phyloP scores from a whole-genome alignment of 1,140 invertebrate genomes.

The Drosophila santomea region DNA sequence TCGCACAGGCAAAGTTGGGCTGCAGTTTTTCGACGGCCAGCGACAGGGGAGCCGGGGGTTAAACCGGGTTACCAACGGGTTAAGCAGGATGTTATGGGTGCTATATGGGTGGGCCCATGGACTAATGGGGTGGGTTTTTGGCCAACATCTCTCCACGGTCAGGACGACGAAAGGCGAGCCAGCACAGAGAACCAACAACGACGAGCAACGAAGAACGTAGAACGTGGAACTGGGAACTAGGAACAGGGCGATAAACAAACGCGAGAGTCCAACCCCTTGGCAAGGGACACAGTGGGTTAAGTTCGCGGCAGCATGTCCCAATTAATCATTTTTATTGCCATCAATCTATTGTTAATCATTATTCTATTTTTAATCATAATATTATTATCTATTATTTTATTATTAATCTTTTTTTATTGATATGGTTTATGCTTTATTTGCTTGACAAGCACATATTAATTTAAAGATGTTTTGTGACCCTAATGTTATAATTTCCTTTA shows the following conservation, averaged over 20 bases:
- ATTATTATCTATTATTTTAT: not conserved
- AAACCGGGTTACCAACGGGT: slow-evolving; percentile 23
- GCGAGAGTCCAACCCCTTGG: slow-evolving; percentile 32
- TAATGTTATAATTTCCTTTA: not conserved
- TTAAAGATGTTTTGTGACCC: too few relatives aligned
- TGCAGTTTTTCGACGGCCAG: slow-evolving; percentile 60
- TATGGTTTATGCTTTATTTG: not conserved
- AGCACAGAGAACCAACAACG: not conserved
- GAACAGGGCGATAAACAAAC: slow-evolving; percentile 51
- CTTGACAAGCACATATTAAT: too few relatives aligned
- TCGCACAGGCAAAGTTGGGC: slow-evolving; percentile 18
- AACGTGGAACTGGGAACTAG: slow-evolving; percentile 27
- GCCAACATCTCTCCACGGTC: slow-evolving; percentile 40
- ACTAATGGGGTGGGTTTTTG: slow-evolving; percentile 38
- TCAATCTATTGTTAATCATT: not conserved
- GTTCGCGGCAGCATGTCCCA: not conserved
- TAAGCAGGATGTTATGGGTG: slow-evolving; percentile 10
- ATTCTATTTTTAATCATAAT: not conserved
- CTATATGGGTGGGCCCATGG: too few relatives aligned
- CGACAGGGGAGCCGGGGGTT: slow-evolving; percentile 19
- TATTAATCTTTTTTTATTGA: not conserved
- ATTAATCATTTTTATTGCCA: not conserved
- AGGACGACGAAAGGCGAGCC: slow-evolving; percentile 12
- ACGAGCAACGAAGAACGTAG: not conserved
- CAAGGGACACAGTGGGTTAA: slow-evolving; percentile 8